Percentiles rank a stretch among this genome's conserved stretches.
Evolutionary conservation across 2,888 invertebrate genomes (phyloP).

Genomic region (Macrophya alboannulata): DNA sequence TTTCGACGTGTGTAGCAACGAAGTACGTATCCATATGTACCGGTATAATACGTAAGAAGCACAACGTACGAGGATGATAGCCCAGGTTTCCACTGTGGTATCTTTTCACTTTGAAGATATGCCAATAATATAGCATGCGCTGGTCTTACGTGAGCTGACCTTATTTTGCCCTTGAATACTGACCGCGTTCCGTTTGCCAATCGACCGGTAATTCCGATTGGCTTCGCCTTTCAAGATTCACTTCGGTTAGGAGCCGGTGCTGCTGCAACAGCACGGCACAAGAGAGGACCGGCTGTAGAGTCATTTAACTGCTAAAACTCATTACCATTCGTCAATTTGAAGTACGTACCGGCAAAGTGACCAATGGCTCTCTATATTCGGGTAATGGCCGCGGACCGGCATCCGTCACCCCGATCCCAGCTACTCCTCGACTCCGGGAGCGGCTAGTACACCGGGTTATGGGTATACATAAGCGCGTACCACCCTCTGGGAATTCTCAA

Average conservation of each 20-base stretch:
- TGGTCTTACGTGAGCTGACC: constrained; percentile 9
- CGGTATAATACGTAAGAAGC: background rate
- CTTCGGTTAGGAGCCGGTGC: constrained; percentile 31
- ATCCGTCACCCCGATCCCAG: constrained; percentile 74
- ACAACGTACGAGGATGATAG: background rate
- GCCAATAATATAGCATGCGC: background rate
- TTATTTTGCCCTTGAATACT: constrained; percentile 26
- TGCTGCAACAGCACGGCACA: constrained; percentile 56
- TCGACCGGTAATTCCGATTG: constrained; percentile 47
- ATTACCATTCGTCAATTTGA: constrained; percentile 81
- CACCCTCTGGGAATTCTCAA: constrained; percentile 65
- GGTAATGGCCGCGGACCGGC: constrained; percentile 78
- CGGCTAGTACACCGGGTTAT: constrained; percentile 69
- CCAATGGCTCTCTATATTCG: constrained; percentile 79
- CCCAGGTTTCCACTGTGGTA: background rate
- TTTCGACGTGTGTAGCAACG: constrained; percentile 15
- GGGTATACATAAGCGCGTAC: constrained; percentile 66
- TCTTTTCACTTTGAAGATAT: background rate
- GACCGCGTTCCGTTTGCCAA: background rate
- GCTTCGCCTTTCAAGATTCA: constrained; percentile 56
- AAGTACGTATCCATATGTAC: constrained; percentile 6
- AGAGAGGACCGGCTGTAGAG: constrained; percentile 67
- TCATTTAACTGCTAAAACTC: constrained; percentile 79
- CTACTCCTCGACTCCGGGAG: constrained; percentile 47
- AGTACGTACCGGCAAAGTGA: constrained; percentile 78